These are phyloP conservation scores for Pedetes capensis DNA, from an alignment of 2,113 vertebrate genomes.

Conservation along the genomic window DNA sequence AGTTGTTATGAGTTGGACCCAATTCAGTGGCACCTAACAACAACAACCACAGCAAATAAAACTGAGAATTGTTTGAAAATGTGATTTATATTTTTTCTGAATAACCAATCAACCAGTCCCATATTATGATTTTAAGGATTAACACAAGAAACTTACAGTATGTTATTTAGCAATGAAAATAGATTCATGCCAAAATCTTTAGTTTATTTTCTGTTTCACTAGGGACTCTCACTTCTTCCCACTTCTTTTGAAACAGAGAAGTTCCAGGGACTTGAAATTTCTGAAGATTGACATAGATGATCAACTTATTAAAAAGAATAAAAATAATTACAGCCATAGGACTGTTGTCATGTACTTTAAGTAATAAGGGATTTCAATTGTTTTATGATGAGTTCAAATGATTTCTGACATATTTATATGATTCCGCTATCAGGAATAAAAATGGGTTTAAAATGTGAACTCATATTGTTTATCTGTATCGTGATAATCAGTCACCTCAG, in stretches of 20 bases:
- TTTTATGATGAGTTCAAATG: not conserved
- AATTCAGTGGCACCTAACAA: no score
- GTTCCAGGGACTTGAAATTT: not conserved
- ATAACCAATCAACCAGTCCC: not conserved
- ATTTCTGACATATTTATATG: not conserved
- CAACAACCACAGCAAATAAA: no score
- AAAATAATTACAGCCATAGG: not conserved
- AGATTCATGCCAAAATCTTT: not conserved
- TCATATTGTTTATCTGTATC: not conserved
- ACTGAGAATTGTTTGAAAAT: no score
- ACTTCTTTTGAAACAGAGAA: constrained; percentile 44
- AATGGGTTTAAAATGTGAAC: constrained; percentile 7
- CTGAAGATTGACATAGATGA: not conserved
- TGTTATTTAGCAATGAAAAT: constrained; percentile 15
- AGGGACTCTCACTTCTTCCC: not conserved
- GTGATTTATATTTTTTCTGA: not conserved
- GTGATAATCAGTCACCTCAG: not conserved
- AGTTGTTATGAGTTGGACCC: no score
- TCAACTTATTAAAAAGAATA: not conserved
- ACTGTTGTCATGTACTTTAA: not conserved
- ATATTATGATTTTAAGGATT: not conserved
- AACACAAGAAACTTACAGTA: not conserved
- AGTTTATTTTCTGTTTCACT: not conserved
- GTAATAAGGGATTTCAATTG: not conserved
- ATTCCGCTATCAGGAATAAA: not conserved